phyloP scores from a whole-genome alignment of 2,113 vertebrate genomes.

The Jaculus jaculus region DNA sequence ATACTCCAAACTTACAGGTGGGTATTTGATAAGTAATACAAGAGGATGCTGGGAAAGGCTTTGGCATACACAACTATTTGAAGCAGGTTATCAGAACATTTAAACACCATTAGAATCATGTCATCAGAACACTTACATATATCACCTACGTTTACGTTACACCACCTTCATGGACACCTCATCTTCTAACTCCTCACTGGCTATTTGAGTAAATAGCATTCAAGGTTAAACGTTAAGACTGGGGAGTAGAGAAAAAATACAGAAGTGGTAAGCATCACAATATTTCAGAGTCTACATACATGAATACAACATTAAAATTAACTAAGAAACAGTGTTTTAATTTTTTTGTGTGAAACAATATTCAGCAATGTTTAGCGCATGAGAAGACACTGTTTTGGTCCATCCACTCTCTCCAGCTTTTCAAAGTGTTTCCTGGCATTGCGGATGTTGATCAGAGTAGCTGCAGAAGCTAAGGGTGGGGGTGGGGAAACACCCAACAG shows the following conservation, averaged over 20 bases:
- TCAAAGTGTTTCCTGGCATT: conserved; percentile 99
- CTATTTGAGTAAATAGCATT: conserved; percentile 78
- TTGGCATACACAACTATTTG: conserved; percentile 48
- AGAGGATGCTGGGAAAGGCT: conserved; percentile 42
- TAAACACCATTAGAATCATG: conserved; percentile 57
- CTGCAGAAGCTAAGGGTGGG: conserved; percentile 91
- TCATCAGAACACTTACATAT: conserved; percentile 63
- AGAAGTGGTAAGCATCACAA: conserved; percentile 76
- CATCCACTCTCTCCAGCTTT: conserved; percentile 98
- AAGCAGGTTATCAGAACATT: conserved; percentile 42
- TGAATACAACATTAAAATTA: conserved; percentile 71
- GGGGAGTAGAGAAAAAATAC: conserved; percentile 63
- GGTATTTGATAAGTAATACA: conserved; percentile 56
- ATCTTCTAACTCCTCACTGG: conserved; percentile 42
- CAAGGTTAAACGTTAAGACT: conserved; percentile 76
- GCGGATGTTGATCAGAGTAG: conserved; percentile 98
- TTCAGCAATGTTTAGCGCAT: conserved; percentile 87
- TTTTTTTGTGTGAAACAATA: conserved; percentile 42
- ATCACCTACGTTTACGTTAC: conserved; percentile 65
- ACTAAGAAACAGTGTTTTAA: conserved; percentile 68
- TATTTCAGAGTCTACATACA: conserved; percentile 82
- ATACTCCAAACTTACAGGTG: conserved; percentile 58
- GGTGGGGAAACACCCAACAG: conserved; percentile 54
- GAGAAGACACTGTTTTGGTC: conserved; percentile 97
- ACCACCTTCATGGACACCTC: conserved; percentile 62